phyloP scores from a whole-genome alignment of 2,888 invertebrate species.

The Elysia crispata region DNA sequence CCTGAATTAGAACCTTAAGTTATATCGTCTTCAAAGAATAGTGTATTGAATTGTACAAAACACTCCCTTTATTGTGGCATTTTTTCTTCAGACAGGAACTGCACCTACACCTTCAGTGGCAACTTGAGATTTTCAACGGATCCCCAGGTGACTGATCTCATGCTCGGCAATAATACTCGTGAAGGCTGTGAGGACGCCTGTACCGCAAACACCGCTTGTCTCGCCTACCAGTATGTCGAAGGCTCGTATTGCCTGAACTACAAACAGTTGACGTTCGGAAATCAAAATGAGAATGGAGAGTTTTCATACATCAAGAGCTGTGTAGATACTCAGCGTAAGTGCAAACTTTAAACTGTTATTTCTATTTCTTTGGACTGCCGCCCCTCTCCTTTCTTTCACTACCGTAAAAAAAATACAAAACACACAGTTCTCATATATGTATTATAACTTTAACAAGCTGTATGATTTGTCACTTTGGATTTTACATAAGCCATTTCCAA shows the following conservation, averaged over 20 bases:
- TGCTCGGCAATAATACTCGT: no score
- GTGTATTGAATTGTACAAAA: no score
- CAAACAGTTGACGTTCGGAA: neutral
- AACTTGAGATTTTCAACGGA: slow-evolving; percentile 3
- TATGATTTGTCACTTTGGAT: no score
- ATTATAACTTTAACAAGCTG: no score
- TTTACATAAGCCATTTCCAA: no score
- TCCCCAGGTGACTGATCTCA: neutral
- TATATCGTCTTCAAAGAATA: no score
- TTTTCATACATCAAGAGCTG: slow-evolving; percentile 25
- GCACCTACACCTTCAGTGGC: neutral
- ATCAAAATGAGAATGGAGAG: no score
- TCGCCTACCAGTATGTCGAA: neutral
- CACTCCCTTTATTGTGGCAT: no score
- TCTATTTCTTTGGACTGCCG: neutral
- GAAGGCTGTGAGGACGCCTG: neutral
- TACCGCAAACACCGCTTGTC: neutral
- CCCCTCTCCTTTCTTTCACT: no score
- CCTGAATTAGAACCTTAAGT: no score
- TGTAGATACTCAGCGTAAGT: slow-evolving; percentile 20
- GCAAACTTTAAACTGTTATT: neutral
- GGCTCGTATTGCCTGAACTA: neutral
- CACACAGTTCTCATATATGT: no score
- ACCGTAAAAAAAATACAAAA: no score
- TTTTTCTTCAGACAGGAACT: slow-evolving; percentile 21